Base-by-base conservation (phyloP, 2,888 invertebrate species). In the Synergus itoensis region DNA sequence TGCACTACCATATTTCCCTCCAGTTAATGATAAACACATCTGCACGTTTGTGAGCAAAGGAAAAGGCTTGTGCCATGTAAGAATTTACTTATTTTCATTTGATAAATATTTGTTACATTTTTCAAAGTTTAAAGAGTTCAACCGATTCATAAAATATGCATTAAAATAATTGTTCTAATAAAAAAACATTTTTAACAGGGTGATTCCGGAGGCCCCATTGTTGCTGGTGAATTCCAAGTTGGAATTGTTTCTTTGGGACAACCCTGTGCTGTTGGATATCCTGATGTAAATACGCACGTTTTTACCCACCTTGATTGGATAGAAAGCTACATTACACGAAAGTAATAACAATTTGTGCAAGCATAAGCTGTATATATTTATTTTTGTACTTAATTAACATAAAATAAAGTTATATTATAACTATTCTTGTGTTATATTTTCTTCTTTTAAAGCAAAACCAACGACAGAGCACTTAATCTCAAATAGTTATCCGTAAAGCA, bases 41-140 rank as follows among this genome's bases (percentile, higher is more conserved):
- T 64, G 64, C n/a, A 64, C 40, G 16, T 64, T 64, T 7, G 41
- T 40, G n/a, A 64, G 41, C 16, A 16, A 4, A 16, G 64, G 64
- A 40, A 36, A 64, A 64, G 64, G 64, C 36, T 64, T 64, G 40
- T 64, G 64, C n/a, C 64, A 64, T 40, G 64, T 64, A 64, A 64
- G 64, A 12, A 21, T 14, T 21, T 28, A 1, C 14, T 63, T 63
- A 28, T 63, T 14, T 28, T 8, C 18, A 11, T 5, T 11, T 1
- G 28, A 36, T 36, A 16, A 36, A 63, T 21, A 62, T 21, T 28
- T 2, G 28, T 28, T 28, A 28, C 28, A 28, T 28, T 28, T 28
- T 28, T 0, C 28, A 28, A 28, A 3, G 28, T 28, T 28, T 3
- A 28, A 28, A 28, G 28, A 28, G 3, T 0, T 28, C 28, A 3